These are phyloP conservation scores for Callospermophilus lateralis DNA, from an alignment of 2,113 vertebrate species.

Conservation along the genomic window DNA sequence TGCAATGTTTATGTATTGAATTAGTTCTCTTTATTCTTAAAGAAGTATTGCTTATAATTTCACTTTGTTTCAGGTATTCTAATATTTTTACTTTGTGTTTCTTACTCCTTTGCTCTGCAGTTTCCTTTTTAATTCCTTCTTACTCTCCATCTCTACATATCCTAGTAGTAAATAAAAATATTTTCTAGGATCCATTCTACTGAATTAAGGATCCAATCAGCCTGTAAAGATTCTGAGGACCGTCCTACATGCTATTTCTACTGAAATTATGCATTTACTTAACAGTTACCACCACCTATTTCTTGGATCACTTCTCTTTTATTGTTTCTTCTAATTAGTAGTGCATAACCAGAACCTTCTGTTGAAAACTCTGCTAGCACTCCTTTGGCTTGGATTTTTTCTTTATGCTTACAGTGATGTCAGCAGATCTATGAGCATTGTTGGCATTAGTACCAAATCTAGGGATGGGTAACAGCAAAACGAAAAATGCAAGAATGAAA, in stretches of 20 bases:
- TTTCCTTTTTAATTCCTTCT: constrained; percentile 4
- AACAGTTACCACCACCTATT: not conserved
- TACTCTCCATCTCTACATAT: not conserved
- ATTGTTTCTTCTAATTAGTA: not conserved
- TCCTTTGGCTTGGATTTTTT: constrained; percentile 25
- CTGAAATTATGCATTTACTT: not conserved
- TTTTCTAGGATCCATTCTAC: constrained; percentile 33
- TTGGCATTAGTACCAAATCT: not conserved
- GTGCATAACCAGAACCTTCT: not conserved
- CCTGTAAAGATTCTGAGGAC: constrained; percentile 18
- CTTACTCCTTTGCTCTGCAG: not conserved
- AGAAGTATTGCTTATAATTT: not conserved
- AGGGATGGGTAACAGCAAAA: not conserved
- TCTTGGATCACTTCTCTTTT: not conserved
- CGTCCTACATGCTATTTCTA: not conserved
- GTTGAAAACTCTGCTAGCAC: not conserved
- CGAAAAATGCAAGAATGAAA: not conserved
- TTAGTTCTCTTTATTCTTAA: constrained; percentile 40
- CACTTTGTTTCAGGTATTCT: constrained; percentile 2
- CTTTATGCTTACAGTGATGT: not conserved
- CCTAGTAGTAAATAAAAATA: not conserved
- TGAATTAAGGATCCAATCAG: not conserved
- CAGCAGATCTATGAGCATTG: not conserved
- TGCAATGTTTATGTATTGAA: constrained; percentile 38
- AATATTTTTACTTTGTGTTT: constrained; percentile 42